These are phyloP conservation scores for Sarcophaga carnaria DNA, from an alignment of 2,888 invertebrate genomes.

Conservation along the genomic window DNA sequence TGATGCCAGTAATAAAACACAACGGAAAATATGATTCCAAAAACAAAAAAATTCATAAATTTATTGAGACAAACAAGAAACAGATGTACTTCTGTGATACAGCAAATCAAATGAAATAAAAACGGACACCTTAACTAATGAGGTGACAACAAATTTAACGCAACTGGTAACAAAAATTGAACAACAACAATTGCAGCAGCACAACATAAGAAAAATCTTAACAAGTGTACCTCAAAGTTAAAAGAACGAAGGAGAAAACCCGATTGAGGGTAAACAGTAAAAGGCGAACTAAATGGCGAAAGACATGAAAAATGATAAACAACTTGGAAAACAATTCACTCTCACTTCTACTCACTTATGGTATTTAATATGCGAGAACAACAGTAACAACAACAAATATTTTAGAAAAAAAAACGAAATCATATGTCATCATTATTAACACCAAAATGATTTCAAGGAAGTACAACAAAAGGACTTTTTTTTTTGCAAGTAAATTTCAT, in stretches of 20 bases:
- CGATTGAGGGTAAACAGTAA: slow-evolving; percentile 20
- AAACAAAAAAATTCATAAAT: slow-evolving; percentile 56
- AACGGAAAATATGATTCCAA: slow-evolving; percentile 11
- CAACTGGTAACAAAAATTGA: slow-evolving; percentile 72
- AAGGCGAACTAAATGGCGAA: slow-evolving; percentile 29
- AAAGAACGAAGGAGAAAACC: slow-evolving; percentile 13
- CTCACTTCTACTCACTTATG: slow-evolving; percentile 66
- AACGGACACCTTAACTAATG: slow-evolving; percentile 76
- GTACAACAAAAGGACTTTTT: neutral
- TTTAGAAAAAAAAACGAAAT: slow-evolving; percentile 73
- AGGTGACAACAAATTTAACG: slow-evolving; percentile 80
- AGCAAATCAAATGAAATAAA: slow-evolving; percentile 52
- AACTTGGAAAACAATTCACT: slow-evolving; percentile 76
- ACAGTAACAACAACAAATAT: slow-evolving; percentile 45
- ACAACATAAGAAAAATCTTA: slow-evolving; percentile 32
- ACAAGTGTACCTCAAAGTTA: slow-evolving; percentile 52
- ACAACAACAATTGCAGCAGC: neutral
- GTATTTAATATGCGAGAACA: slow-evolving; percentile 48
- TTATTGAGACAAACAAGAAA: slow-evolving; percentile 66
- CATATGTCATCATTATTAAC: slow-evolving; percentile 82
- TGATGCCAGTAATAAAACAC: neutral
- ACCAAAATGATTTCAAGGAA: slow-evolving; percentile 81
- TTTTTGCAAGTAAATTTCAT: slow-evolving; percentile 60
- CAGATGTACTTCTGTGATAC: slow-evolving; percentile 68
- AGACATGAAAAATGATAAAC: slow-evolving; percentile 75